A percentile compares a stretch with the other conserved stretches of the same genome.
Evolutionary conservation across 2,113 vertebrate genomes (phyloP).

Genomic region (Zosterops pallidus): DNA sequence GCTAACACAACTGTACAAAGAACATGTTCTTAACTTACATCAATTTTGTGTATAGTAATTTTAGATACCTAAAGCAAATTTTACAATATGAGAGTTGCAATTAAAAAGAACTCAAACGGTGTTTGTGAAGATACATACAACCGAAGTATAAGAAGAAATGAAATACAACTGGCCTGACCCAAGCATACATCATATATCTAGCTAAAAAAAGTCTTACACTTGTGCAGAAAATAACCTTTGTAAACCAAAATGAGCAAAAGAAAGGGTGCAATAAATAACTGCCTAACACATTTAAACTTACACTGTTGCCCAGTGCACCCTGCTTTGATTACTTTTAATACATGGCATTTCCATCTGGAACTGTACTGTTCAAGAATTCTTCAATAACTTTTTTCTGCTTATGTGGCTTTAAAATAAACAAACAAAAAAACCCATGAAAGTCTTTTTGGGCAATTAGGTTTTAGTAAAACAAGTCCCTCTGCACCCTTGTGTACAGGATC

Average conservation of each 20-base stretch:
- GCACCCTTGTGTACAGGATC: constrained; percentile 24
- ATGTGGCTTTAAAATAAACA: background rate
- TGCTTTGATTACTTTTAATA: constrained; percentile 12
- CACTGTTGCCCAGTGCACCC: background rate
- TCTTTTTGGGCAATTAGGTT: constrained; percentile 21
- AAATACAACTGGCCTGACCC: constrained; percentile 57
- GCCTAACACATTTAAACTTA: background rate
- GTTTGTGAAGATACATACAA: constrained; percentile 57
- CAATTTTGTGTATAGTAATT: constrained; percentile 57
- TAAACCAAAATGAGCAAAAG: constrained; percentile 48
- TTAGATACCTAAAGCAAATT: constrained; percentile 54
- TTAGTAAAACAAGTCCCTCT: constrained; percentile 33
- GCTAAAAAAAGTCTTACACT: constrained; percentile 2
- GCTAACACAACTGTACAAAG: constrained; percentile 71
- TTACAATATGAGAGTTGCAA: constrained; percentile 47
- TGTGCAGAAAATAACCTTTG: constrained; percentile 56
- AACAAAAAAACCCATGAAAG: background rate
- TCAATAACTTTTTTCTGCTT: background rate
- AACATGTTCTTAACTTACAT: constrained; percentile 67
- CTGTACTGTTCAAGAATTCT: background rate
- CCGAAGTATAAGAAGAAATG: background rate
- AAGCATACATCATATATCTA: constrained; percentile 39
- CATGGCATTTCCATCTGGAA: constrained; percentile 27
- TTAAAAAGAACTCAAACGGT: background rate
- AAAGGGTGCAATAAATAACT: constrained; percentile 41